Conservation (phyloP, 2,888 invertebrate genomes). For the Limnephilus marmoratus region DNA sequence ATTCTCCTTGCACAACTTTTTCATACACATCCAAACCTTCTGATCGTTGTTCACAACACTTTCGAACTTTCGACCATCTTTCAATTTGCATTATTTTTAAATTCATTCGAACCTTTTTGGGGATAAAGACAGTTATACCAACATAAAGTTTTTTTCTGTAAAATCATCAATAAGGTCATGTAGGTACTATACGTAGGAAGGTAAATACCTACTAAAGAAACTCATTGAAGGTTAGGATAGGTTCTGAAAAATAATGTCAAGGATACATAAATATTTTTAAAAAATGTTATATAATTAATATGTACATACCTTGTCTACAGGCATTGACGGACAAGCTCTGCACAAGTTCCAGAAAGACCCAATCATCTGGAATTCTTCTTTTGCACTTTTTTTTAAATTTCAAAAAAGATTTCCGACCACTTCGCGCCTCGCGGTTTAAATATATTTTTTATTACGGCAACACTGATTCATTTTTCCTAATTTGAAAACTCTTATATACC, state of each 20-base stretch:
- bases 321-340: slow-evolving; percentile 97
- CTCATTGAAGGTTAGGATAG: neutral
- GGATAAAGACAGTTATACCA: neutral
- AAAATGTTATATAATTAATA: neutral
- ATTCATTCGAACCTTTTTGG: neutral
- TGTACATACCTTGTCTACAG: slow-evolving; percentile 91
- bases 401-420: slow-evolving; percentile 38
- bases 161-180: neutral
- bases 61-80: no score
- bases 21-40: no score
- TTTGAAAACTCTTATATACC: slow-evolving; percentile 23
- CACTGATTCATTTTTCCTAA: slow-evolving; percentile 41
- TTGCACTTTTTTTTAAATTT: slow-evolving; percentile 41
- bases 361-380: slow-evolving; percentile 83
- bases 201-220: neutral
- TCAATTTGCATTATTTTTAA: neutral
- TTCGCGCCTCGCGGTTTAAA: neutral
- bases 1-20: no score
- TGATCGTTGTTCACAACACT: no score
- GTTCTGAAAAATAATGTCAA: neutral
- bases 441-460: slow-evolving; percentile 16
- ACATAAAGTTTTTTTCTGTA: neutral
- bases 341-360: slow-evolving; percentile 98
- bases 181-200: no score
- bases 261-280: neutral